Evolutionary conservation across 2,888 invertebrate genomes (phyloP), one percentile per base, ranked within the genome.

Genomic region (Meiosimyza decipiens): DNA sequence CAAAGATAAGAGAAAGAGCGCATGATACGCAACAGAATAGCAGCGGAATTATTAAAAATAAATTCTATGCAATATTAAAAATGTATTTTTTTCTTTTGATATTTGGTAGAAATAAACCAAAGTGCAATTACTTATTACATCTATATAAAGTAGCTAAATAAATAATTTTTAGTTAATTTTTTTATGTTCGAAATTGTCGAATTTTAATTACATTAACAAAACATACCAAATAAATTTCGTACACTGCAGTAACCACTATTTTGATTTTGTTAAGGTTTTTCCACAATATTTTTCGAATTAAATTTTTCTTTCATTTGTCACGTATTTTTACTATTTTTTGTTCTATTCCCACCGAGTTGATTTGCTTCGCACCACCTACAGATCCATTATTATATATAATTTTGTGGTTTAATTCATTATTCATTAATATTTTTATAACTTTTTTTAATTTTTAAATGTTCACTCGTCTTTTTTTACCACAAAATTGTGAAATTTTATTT

Each of bases 301-400:
- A 64, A n/a, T 60, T 15, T 64, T 51, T 22, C 50, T 64, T 51
- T 52, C 51, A 51, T 52, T 64, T 50, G 64, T 64, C 64, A 64
- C 51, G 51, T 64, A 50, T 64, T 51, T 49, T 40, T 33, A n/a
- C 40, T 7, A 40, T 40, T 62, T 15, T 40, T 28, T 18, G n/a
- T 22, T 18, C 7, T 11, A 62, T 9, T 28, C 6, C 28, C 28
- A 28, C 12, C 28, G 6, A 22, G 13, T 57, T 57, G 15, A 11
- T 3, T 22, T 28, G 16, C 2, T 22, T 2, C 22, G 28, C 22
- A 22, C 28, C 15, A 28, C 15, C 7, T 12, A 13, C 18, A 18
- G 9, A 55, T 18, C 22, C 3, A 18, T 12, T 16, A 2, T 15
- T 28, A 3, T 28, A 4, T 28, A 6, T 15, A 57, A 15, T 18